phyloP scores from a whole-genome alignment of 2,888 invertebrate genomes.

The Pterostichus madidus region DNA sequence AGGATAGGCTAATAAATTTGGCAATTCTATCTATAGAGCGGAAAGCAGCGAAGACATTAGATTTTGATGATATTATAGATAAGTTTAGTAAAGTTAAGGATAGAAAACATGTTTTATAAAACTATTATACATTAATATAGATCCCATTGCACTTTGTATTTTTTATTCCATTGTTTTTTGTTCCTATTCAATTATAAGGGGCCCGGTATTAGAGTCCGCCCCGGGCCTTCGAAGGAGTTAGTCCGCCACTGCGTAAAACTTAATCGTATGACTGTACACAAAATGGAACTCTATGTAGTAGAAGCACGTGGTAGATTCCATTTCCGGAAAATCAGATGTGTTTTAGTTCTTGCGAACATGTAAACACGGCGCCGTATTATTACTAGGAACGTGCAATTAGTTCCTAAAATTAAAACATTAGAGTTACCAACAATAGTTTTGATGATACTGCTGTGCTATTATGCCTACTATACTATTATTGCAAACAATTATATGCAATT shows the following conservation, averaged over 20 bases:
- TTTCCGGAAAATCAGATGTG: slow-evolving; percentile 37
- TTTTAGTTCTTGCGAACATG: slow-evolving; percentile 25
- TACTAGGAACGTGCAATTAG: slow-evolving; percentile 28
- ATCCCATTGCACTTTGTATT: no score
- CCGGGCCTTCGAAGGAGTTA: no score
- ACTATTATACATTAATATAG: no score
- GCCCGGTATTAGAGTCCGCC: no score
- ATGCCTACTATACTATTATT: neutral
- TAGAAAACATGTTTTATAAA: no score
- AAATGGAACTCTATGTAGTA: slow-evolving; percentile 22
- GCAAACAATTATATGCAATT: neutral
- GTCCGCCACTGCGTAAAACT: slow-evolving; percentile 2
- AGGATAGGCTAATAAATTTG: no score
- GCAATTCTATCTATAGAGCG: no score
- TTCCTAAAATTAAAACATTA: slow-evolving; percentile 34
- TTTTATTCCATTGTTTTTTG: no score
- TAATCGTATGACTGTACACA: slow-evolving; percentile 11
- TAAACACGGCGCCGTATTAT: slow-evolving; percentile 24
- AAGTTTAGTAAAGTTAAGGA: no score
- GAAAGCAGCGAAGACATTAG: no score
- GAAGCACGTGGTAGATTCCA: slow-evolving; percentile 24
- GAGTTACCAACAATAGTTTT: neutral
- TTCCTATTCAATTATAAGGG: no score
- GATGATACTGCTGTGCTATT: neutral
- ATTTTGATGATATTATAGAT: no score